Percentiles rank a stretch among this genome's conserved stretches.
Evolutionary conservation across 1,140 invertebrate species (phyloP).

Genomic region (Drosophila nigrodunni): DNA sequence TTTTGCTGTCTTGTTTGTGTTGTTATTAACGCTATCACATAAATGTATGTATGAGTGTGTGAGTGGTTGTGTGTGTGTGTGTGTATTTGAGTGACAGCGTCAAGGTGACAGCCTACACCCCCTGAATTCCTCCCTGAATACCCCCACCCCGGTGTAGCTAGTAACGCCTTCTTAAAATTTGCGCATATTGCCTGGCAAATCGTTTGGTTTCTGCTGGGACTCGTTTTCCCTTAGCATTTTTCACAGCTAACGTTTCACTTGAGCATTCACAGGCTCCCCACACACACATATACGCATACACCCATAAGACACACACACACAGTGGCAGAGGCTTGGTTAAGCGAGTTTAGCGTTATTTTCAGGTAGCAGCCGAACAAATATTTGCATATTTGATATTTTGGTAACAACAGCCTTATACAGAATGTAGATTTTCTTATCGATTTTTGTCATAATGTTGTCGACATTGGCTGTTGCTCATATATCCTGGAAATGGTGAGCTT

Average conservation of each 20-base stretch:
- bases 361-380: conserved; percentile 75
- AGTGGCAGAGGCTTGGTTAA: conserved; percentile 20
- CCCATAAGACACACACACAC: conserved; percentile 7
- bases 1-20: conserved; percentile 52
- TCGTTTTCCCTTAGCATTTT: conserved; percentile 44
- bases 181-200: conserved; percentile 67
- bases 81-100: conserved; percentile 28
- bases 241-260: conserved; percentile 52
- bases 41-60: not conserved
- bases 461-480: conserved; percentile 29
- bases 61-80: not conserved
- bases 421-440: conserved; percentile 77
- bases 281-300: conserved; percentile 11
- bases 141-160: conserved; percentile 1
- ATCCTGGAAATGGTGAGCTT: not conserved
- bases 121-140: not conserved
- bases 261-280: conserved; percentile 39
- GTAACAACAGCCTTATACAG: conserved; percentile 73
- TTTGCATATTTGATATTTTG: conserved; percentile 83
- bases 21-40: conserved; percentile 71
- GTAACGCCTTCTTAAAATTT: conserved; percentile 44
- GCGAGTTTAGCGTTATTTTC: conserved; percentile 58
- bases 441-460: conserved; percentile 54
- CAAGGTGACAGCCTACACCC: conserved; percentile 73
- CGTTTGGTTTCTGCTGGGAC: conserved; percentile 37